Conservation (phyloP, 2,113 vertebrate genomes). For the Plecotus auritus region DNA sequence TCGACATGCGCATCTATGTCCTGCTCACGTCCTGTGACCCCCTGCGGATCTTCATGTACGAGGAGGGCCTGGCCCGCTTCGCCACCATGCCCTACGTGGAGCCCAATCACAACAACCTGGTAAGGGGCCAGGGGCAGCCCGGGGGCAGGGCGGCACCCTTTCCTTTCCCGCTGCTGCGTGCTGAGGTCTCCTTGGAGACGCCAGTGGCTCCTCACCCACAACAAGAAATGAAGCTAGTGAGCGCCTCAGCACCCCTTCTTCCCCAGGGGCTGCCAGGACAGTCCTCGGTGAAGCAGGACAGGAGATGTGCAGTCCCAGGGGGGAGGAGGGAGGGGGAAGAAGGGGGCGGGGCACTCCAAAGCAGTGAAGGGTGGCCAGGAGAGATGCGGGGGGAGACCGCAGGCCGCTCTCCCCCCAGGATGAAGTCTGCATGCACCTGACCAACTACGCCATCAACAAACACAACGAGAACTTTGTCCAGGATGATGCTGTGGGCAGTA, state of each 20-base stretch:
- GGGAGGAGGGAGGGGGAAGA: too few relatives aligned
- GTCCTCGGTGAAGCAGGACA: background rate
- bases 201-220: too few relatives aligned
- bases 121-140: slow-evolving; percentile 36
- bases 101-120: slow-evolving; percentile 79
- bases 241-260: background rate
- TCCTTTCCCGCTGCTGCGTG: background rate
- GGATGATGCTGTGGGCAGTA: slow-evolving; percentile 80
- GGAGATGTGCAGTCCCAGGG: background rate
- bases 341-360: background rate
- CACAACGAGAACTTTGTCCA: slow-evolving; percentile 80
- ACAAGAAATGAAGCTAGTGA: background rate
- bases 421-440: slow-evolving; percentile 85
- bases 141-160: background rate
- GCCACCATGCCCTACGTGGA: slow-evolving; percentile 83
- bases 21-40: slow-evolving; percentile 86
- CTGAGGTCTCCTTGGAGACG: background rate
- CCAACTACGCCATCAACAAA: slow-evolving; percentile 87
- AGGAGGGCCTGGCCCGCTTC: slow-evolving; percentile 86
- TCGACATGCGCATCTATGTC: slow-evolving; percentile 84
- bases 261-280: background rate
- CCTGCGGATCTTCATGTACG: slow-evolving; percentile 82
- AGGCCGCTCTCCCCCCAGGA: slow-evolving; percentile 67
- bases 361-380: background rate
- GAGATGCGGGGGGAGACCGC: background rate